Evolutionary conservation across 2,113 vertebrate species (phyloP), one percentile per base, ranked within the genome.

Genomic region (Callipepla californica): DNA sequence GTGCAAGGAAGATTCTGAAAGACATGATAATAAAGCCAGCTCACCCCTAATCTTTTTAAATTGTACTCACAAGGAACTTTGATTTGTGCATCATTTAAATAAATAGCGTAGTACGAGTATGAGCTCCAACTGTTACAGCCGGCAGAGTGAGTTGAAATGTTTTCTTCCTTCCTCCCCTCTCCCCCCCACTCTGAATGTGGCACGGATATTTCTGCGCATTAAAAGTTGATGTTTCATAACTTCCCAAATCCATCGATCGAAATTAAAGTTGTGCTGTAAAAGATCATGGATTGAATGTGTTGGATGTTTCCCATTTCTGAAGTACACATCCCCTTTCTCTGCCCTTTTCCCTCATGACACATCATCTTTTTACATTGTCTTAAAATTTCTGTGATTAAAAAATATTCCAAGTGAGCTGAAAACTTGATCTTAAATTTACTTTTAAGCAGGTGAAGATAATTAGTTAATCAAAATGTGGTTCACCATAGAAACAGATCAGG

Each of bases 401-500:
- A 38, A n/a, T 74, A 58, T 20, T 87, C 18, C 18, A 47, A 16
- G 28, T 44, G 12, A 91, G 26, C 26, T 82, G 55, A 67, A 91
- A 91, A 77, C 9, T 72, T 82, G 38, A 23, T 44, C 48, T 80
- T 67, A 68, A 69, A 63, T 80, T 67, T 90, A 18, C 63, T 73
- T 82, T 25, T 30, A 36, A 69, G 53, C n/a, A 78, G 40, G 3
- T 74, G 66, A 80, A 76, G 45, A 62, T 63, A 89, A 87, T 4
- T 79, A 76, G 51, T 85, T 79, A 94, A 92, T 19, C 4, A 45
- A 94, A 77, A 72, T 42, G 25, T 67, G 85, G 69, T 80, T 94
- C 53, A 70, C 74, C 80, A 74, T 92, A 87, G 94, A 82, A 95
- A 96, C 88, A 92, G 23, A 23, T 80, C 44, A 59, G 28, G 82